Evolutionary conservation across 2,888 invertebrate species (phyloP).

Genomic region (Tenodera sinensis): DNA sequence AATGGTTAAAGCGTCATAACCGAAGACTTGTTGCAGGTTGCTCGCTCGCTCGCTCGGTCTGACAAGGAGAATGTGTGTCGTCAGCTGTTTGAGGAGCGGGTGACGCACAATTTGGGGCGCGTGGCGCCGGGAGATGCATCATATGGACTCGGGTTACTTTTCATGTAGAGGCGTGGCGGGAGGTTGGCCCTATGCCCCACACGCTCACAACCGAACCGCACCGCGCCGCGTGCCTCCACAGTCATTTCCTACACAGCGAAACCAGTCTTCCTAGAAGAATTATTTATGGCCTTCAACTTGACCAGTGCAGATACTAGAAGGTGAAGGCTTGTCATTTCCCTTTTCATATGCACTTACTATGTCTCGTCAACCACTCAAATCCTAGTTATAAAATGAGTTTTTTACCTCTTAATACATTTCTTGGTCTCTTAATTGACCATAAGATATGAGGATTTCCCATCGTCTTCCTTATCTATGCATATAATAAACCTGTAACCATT

Average conservation of each 20-base stretch:
- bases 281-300: background rate
- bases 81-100: background rate
- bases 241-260: background rate
- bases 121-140: background rate
- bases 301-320: background rate
- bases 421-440: no score
- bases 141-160: background rate
- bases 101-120: background rate
- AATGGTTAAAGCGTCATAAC: no score
- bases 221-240: background rate
- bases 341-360: background rate
- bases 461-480: no score
- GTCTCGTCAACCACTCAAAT: no score
- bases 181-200: background rate
- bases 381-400: no score
- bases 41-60: no score
- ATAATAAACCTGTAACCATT: no score
- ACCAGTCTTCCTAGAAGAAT: background rate
- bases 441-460: no score
- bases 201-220: background rate
- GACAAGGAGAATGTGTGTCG: background rate
- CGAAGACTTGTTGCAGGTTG: no score
- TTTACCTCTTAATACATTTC: no score
- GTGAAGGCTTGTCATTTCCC: no score
- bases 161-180: constrained; percentile 1